Evolutionary conservation across 2,113 vertebrate genomes (phyloP), one percentile per base, ranked within the genome.

Genomic region (Grammomys surdaster): DNA sequence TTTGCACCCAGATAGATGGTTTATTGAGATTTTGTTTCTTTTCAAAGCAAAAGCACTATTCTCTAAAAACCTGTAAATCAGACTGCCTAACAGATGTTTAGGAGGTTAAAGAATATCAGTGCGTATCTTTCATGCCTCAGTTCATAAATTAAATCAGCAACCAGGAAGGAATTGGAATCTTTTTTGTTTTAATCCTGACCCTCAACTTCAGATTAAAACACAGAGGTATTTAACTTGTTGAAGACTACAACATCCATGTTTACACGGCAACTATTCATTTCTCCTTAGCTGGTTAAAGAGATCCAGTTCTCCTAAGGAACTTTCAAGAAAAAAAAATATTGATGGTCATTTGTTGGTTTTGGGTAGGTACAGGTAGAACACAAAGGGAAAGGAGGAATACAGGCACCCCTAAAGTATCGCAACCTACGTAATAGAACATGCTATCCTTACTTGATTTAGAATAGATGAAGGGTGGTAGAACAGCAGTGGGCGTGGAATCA

Each of bases 141-240:
- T 86, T 77, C 33, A 84, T 82, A 92, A 94, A 82, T 13, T 40
- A 60, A 82, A 60, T 65, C 10, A 90, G 54, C n/a, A 94, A 91
- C 28, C 17, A 78, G 13, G 26, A 93, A 69, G 28, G 14, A 8
- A 36, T 40, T 8, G 28, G 14, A 31, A 92, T 3, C 58, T 89
- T 73, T 89, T 72, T 40, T 72, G 36, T 40, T 78, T 51, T 48
- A 20, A 86, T 16, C 46, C 46, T 75, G 19, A 20, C 76, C 40
- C n/a, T 93, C 2, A 69, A 67, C 22, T 28, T 92, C 28, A 54
- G 13, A 94, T 85, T 89, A 75, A 96, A 95, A 95, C 88, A 70
- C 0, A 48, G 36, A 88, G 26, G 65, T 28, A 86, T 33, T 86
- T 86, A 86, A 65, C 26, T 43, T 85, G 40, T 58, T 81, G 24